These are phyloP conservation scores for Eupithecia abbreviata DNA, from an alignment of 2,888 invertebrate genomes.

Conservation along the genomic window DNA sequence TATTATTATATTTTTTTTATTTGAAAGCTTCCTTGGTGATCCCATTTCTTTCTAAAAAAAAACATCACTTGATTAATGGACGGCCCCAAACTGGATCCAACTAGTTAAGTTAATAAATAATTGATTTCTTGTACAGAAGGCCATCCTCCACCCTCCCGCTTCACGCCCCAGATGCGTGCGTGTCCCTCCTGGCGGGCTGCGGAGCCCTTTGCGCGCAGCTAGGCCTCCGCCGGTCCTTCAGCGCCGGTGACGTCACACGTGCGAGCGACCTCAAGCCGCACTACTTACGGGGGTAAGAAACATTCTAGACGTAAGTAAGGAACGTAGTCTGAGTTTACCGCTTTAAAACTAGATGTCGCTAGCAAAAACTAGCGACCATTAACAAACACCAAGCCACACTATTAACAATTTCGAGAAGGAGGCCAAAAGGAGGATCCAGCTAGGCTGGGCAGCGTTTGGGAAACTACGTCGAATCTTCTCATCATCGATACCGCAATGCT, in stretches of 20 bases:
- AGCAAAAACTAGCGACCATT: no score
- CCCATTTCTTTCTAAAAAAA: no score
- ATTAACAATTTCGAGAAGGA: no score
- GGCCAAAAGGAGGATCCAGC: no score
- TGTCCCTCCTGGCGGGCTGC: constrained; percentile 90
- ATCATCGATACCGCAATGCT: no score
- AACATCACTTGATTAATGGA: no score
- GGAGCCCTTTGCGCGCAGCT: constrained; percentile 91
- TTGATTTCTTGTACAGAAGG: constrained; percentile 39
- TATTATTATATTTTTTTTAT: no score
- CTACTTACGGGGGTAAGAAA: constrained; percentile 34
- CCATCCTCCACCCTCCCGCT: constrained; percentile 57
- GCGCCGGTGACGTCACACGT: constrained; percentile 88
- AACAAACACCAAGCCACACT: no score
- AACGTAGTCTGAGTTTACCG: neutral
- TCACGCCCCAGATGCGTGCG: constrained; percentile 85
- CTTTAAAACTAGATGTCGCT: no score
- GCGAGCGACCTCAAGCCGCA: constrained; percentile 23
- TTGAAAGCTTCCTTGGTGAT: no score
- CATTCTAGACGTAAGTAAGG: neutral
- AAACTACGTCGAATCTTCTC: no score
- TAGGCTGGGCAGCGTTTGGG: no score
- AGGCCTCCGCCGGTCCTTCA: constrained; percentile 93
- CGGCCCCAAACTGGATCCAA: neutral
- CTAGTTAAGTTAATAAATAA: neutral